phyloP scores from a whole-genome alignment of 2,888 invertebrate genomes.

The Drepana falcataria region DNA sequence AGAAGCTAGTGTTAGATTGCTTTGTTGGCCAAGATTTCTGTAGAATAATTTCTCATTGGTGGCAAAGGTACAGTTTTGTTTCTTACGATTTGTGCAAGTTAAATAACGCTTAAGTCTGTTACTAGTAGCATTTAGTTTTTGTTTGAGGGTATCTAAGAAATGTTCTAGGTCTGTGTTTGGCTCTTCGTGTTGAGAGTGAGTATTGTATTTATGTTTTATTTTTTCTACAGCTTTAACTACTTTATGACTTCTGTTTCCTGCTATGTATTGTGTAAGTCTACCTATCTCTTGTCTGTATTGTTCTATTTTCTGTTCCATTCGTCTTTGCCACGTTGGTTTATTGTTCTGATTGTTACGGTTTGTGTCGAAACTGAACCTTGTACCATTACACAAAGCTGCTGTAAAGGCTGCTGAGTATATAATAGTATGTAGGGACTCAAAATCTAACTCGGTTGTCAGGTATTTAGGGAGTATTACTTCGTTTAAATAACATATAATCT shows the following conservation, averaged over 20 bases:
- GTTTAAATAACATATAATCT: too few species aligned
- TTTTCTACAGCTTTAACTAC: constrained; percentile 9
- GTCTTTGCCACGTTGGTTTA: constrained; percentile 15
- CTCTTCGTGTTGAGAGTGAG: constrained; percentile 14
- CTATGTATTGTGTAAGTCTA: constrained; percentile 15
- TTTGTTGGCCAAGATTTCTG: too few species aligned
- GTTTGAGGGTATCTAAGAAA: constrained; percentile 17
- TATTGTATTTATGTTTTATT: constrained; percentile 7
- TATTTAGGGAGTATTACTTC: too few species aligned
- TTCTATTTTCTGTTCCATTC: constrained; percentile 15
- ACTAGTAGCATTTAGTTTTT: constrained; percentile 6
- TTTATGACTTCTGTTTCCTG: constrained; percentile 11
- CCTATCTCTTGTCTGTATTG: constrained; percentile 11
- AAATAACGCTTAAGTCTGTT: neutral
- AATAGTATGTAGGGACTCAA: neutral
- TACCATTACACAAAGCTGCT: too few species aligned
- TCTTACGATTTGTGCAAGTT: neutral
- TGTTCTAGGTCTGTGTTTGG: constrained; percentile 14
- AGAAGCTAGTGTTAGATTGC: too few species aligned
- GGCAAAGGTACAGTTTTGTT: neutral
- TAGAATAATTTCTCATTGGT: neutral
- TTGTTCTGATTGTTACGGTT: neutral
- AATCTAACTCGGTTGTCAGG: too few species aligned
- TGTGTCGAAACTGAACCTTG: too few species aligned
- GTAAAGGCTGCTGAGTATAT: neutral